These are phyloP conservation scores for Chrysoperla carnea DNA, from an alignment of 1,140 invertebrate species.

Conservation along the genomic window DNA sequence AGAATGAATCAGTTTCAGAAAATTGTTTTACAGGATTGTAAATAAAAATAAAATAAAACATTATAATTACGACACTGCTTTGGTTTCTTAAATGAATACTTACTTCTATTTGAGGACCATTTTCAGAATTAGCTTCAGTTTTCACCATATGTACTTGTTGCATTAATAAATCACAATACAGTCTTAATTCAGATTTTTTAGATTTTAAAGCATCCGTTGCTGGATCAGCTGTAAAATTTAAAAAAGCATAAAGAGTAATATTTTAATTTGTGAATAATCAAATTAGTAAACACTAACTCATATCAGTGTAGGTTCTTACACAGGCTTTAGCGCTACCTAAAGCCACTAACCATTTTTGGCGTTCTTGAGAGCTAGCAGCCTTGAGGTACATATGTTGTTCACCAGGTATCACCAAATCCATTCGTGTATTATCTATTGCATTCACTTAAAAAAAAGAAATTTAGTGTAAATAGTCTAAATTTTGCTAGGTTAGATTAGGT, in stretches of 20 bases:
- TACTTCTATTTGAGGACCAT: slow-evolving; percentile 42
- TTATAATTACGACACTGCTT: not conserved
- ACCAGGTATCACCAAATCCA: slow-evolving; percentile 64
- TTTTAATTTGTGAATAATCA: not conserved
- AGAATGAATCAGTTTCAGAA: no score
- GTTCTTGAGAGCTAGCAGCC: slow-evolving; percentile 52
- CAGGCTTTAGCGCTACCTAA: slow-evolving; percentile 66
- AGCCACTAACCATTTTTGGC: slow-evolving; percentile 66
- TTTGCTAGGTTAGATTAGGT: no score
- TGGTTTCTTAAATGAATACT: slow-evolving; percentile 5
- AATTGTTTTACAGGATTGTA: no score
- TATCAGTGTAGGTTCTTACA: slow-evolving; percentile 26
- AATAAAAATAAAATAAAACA: no score
- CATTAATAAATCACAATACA: slow-evolving; percentile 71
- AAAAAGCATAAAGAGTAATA: no score
- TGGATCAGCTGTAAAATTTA: slow-evolving; percentile 11
- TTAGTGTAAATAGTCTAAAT: not conserved
- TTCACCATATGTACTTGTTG: slow-evolving; percentile 68
- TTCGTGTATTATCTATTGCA: slow-evolving; percentile 44
- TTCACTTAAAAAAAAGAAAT: slow-evolving; percentile 36
- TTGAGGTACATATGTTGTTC: slow-evolving; percentile 67
- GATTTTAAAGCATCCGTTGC: slow-evolving; percentile 37
- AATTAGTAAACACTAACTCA: slow-evolving; percentile 16
- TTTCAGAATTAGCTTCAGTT: slow-evolving; percentile 35
- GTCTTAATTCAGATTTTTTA: slow-evolving; percentile 59